Evolutionary conservation across 2,113 vertebrate genomes (phyloP).

Genomic region (Prunella fulvescens): DNA sequence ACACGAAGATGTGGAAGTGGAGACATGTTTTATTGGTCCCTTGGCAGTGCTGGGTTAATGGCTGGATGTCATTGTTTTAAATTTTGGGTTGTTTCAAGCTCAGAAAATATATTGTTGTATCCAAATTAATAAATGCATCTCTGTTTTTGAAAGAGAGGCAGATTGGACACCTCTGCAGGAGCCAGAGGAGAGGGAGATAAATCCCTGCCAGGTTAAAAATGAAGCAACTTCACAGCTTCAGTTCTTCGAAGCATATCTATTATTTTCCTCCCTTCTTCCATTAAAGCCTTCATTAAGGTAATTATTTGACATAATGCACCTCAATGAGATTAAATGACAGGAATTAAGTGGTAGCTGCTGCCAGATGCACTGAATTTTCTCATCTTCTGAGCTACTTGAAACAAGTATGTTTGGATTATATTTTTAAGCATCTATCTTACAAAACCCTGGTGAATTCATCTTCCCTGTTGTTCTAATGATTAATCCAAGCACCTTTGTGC

Average conservation of each 20-base stretch:
- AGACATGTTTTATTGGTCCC: background rate
- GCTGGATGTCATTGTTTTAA: background rate
- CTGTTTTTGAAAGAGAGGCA: background rate
- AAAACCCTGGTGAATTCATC: background rate
- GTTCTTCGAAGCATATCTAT: background rate
- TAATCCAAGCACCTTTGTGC: background rate
- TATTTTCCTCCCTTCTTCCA: background rate
- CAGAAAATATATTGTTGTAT: background rate
- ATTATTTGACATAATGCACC: slow-evolving; percentile 32
- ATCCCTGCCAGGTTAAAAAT: background rate
- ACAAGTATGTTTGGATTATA: background rate
- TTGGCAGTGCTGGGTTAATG: background rate
- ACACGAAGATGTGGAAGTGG: background rate
- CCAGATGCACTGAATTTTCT: background rate
- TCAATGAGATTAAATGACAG: slow-evolving; percentile 18
- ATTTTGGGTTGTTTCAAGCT: background rate
- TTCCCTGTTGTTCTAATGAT: background rate
- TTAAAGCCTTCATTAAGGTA: slow-evolving; percentile 1
- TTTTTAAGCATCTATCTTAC: background rate
- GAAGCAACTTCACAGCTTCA: background rate
- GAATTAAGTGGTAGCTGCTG: slow-evolving; percentile 4
- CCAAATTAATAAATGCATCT: background rate
- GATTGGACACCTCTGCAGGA: background rate
- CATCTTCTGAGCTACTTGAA: background rate
- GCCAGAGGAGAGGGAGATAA: background rate